phyloP scores from a whole-genome alignment of 2,113 vertebrate genomes.

The Ceyx margarethae region DNA sequence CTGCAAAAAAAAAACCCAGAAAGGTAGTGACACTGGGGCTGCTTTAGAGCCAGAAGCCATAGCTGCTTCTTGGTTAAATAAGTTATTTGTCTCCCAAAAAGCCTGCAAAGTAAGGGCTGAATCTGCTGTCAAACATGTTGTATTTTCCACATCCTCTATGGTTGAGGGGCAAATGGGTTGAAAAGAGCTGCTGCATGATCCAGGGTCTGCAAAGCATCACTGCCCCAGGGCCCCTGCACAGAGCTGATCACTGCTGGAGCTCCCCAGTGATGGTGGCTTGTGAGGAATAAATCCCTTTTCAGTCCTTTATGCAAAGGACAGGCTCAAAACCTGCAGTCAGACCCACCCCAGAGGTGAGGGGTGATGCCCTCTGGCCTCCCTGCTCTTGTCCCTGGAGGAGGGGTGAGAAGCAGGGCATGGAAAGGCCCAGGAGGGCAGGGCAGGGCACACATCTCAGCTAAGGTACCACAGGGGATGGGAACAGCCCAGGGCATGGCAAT shows the following conservation, averaged over 20 bases:
- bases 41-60: neutral
- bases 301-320: neutral
- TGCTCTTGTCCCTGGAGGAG: neutral
- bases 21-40: neutral
- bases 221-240: neutral
- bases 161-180: neutral
- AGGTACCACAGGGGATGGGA: neutral
- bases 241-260: neutral
- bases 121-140: neutral
- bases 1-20: neutral
- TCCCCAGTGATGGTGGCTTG: no score
- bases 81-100: neutral
- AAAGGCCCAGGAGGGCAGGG: neutral
- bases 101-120: neutral
- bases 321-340: neutral
- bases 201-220: neutral
- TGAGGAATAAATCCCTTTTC: neutral
- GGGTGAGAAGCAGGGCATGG: neutral
- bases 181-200: neutral
- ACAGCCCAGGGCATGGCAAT: neutral
- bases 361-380: neutral
- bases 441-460: neutral
- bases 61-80: neutral
- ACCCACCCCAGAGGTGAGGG: neutral
- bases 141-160: neutral